Conservation (phyloP, 2,113 vertebrate genomes). For the Bubo bubo region DNA sequence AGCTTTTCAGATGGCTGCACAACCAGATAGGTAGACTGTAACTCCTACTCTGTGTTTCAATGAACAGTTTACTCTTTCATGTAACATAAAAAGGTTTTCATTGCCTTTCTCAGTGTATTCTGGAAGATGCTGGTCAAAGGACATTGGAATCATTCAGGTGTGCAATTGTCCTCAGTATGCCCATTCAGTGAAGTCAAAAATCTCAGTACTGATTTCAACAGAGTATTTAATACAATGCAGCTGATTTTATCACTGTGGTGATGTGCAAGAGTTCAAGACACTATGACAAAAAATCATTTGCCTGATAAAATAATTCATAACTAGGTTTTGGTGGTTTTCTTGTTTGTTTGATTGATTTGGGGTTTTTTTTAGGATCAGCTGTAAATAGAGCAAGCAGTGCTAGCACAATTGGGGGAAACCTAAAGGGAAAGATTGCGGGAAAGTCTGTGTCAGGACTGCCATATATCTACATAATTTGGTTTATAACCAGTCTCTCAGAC, state of each 20-base stretch:
- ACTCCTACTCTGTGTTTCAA: background rate
- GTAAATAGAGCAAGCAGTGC: background rate
- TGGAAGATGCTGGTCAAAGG: background rate
- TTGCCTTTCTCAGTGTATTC: background rate
- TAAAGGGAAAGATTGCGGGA: background rate
- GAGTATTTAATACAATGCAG: background rate
- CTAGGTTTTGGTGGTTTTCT: background rate
- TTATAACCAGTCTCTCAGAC: background rate
- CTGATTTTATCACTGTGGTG: background rate
- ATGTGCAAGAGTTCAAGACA: background rate
- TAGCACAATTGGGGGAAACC: background rate
- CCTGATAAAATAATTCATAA: background rate
- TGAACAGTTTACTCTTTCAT: background rate
- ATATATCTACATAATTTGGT: background rate
- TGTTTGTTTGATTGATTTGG: background rate
- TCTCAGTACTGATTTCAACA: background rate
- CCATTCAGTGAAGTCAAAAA: background rate
- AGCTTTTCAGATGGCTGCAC: background rate
- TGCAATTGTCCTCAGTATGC: background rate
- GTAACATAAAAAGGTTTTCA: background rate
- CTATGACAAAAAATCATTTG: background rate
- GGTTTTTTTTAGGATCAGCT: background rate
- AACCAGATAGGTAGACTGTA: background rate
- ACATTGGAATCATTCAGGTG: background rate
- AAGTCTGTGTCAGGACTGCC: background rate